Base-by-base conservation (phyloP, 2,888 invertebrate species). In the Andrena haemorrhoa region DNA sequence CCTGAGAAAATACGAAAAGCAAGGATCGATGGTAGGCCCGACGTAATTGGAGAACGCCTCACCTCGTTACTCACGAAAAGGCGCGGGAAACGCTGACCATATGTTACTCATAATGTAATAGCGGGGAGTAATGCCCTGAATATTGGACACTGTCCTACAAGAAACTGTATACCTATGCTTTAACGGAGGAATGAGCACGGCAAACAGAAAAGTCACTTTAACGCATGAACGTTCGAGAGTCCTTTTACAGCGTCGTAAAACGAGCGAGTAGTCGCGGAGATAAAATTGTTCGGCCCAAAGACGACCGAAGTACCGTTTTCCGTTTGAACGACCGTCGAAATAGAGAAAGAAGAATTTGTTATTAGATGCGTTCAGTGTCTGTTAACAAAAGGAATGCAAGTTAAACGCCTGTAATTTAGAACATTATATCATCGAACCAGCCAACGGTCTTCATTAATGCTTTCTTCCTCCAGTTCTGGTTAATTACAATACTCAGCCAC, bases 401-500 rank as follows among this genome's bases (percentile, higher is more conserved):
- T 56, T 56, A 23, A 20, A 23, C 23, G 56, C 23, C 23, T 56
- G 0, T 53, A n/a, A 31, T 60, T 60, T 16, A 10, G 5, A 35
- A 31, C 47, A n/a, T 68, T 47, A 63, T 7, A 69, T 56, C 47
- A 78, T 12, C 20, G 29, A 16, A 41, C 20, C 20, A 70, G 60
- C n/a, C 10, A 16, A 51, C 23, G 58, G 56, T 58, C 53, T 29
- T 69, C 64, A 26, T 79, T 51, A 20, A 26, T 8, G 35, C 47
- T 35, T 10, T 51, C 51, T 29, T 10, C 33, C 31, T 33, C 41
- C 49, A 10, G 49, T 63, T 20, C 5, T 5, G 51, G 29, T 51
- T 85, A 84, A 86, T 88, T 87, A 64, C 76, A 74, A 71, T 78
- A 69, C 58, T 68, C 71, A 82, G 51, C 65, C 77, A 70, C 71